Percentiles rank a stretch among this genome's conserved stretches.
phyloP scores from a whole-genome alignment of 2,888 invertebrate species.

The Apamea sordens region DNA sequence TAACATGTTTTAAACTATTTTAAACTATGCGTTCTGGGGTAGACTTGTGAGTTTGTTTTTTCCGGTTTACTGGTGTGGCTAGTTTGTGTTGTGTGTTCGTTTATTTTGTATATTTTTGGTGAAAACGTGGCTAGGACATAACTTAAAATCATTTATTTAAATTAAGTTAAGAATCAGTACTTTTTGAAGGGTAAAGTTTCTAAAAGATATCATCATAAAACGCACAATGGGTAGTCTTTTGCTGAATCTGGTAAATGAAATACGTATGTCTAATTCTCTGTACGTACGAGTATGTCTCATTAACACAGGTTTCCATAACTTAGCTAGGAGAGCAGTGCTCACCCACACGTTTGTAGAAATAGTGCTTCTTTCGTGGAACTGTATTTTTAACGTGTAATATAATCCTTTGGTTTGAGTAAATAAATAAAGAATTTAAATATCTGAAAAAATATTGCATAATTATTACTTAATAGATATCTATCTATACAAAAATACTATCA shows the following conservation, averaged over 20 bases:
- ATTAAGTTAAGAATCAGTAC: neutral
- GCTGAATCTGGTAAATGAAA: neutral
- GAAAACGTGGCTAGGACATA: neutral
- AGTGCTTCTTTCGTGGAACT: no score
- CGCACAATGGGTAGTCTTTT: neutral
- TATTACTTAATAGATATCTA: no score
- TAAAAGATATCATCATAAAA: neutral
- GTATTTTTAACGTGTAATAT: no score
- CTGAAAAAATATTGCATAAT: neutral
- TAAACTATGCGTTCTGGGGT: slow-evolving; percentile 34
- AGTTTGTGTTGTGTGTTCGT: neutral
- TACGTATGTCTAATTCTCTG: neutral
- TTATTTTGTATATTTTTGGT: neutral
- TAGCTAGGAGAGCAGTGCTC: no score
- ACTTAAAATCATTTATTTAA: neutral
- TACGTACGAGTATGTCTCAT: no score
- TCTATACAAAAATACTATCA: no score
- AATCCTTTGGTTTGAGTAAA: no score
- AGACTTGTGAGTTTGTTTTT: slow-evolving; percentile 10
- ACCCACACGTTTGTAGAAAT: no score
- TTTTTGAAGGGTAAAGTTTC: neutral
- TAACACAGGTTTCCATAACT: no score
- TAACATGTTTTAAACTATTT: slow-evolving; percentile 59
- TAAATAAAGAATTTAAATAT: neutral
- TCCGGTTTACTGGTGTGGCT: neutral